Evolutionary conservation across 2,888 invertebrate genomes (phyloP).

Genomic region (Latheticus oryzae): DNA sequence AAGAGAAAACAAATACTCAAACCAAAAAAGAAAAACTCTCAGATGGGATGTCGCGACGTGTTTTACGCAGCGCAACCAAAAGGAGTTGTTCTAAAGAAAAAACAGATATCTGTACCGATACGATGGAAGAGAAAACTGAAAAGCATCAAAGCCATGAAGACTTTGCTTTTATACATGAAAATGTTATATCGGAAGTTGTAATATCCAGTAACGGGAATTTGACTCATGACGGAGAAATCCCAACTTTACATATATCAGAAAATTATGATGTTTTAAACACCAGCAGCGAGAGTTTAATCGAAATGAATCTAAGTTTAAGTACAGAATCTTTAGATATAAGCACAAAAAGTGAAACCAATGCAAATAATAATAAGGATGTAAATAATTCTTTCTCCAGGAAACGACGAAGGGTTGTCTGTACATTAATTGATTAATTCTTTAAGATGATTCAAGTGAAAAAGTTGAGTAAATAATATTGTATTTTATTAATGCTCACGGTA

Average conservation of each 20-base stretch:
- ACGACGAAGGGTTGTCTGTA: conserved; percentile 65
- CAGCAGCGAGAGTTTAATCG: conserved; percentile 1
- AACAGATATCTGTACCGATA: neutral
- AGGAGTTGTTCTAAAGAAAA: conserved; percentile 5
- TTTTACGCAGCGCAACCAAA: conserved; percentile 11
- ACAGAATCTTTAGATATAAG: neutral
- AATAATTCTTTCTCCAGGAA: conserved; percentile 12
- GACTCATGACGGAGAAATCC: conserved; percentile 19
- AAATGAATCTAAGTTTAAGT: neutral
- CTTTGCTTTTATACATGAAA: no score
- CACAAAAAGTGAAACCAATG: neutral
- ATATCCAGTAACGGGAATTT: conserved; percentile 1
- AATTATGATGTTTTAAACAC: no score
- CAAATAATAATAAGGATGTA: neutral
- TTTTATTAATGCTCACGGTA: no score
- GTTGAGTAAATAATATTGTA: no score
- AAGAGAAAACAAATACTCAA: conserved; percentile 1
- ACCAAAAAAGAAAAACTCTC: neutral
- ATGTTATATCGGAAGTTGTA: no score
- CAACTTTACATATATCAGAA: conserved; percentile 14
- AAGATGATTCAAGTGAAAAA: no score
- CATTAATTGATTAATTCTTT: conserved; percentile 57
- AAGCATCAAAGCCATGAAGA: no score
- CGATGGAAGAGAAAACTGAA: neutral
- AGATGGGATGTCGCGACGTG: neutral